Evolutionary conservation across 2,113 vertebrate species (phyloP), one percentile per base, ranked within the genome.

Genomic region (Vireo altiloquus): DNA sequence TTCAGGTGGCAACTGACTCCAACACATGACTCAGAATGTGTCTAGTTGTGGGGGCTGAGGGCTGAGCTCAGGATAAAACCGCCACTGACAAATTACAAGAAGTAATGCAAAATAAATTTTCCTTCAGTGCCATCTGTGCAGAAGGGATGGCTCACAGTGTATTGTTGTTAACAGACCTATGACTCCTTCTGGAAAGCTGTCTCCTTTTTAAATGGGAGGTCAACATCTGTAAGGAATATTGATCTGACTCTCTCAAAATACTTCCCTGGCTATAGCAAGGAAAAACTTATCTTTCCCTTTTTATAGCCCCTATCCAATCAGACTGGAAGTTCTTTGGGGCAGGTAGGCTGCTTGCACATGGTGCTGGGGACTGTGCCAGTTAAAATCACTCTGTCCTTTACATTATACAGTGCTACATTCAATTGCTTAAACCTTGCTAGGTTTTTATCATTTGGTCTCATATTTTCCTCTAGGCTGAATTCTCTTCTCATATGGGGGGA

Each of bases 1-100:
- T 15, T 33, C 31, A 69, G 27, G 37, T 52, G 33, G 54, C 31
- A 76, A n/a, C 0, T 53, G 22, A 66, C 2, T 5, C 14, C 1
- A 4, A 16, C 7, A 37, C 2, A 7, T n/a, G 5, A 57, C 31
- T 14, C 11, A 49, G 27, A 64, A 61, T 0, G 0, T 6, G 1
- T 16, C 22, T 40, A 35, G 60, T 11, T 5, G 0, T 65, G 23
- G 30, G 20, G 15, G 3, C 30, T 33, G 35, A 33, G 44, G 35
- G 17, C 50, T 39, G 35, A 24, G 14, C 23, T 78, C 13, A 27
- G 54, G 21, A 42, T 75, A 78, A 85, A 74, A 4, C 37, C 42
- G 70, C 30, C 39, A 25, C n/a, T n/a, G 59, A 28, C 6, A 57
- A 77, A 50, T 30, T 54, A 53, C 35, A 31, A n/a, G 21, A 52